These are phyloP conservation scores for Phallusia fumigata DNA, from an alignment of 23 tunicate species.

Conservation along the genomic window DNA sequence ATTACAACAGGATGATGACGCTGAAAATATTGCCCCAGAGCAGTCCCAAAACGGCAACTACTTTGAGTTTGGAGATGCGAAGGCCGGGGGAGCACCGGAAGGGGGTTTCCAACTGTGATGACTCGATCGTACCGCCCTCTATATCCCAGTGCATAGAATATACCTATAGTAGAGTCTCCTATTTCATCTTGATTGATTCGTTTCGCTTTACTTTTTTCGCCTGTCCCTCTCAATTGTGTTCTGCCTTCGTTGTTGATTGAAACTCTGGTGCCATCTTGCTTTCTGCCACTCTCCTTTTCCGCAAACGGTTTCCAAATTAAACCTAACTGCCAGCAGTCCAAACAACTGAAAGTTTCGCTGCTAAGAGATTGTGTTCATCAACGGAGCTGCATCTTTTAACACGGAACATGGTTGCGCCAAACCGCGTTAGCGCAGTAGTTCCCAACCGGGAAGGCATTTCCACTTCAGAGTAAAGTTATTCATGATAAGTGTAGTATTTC, in stretches of 20 bases:
- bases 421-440: too few species aligned
- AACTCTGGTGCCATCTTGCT: background rate
- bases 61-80: slow-evolving; percentile 41
- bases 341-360: too few species aligned
- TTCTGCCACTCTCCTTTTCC: background rate
- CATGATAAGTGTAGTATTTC: too few species aligned
- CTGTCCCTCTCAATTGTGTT: background rate
- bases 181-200: background rate
- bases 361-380: too few species aligned
- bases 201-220: background rate
- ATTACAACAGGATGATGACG: slow-evolving; percentile 40
- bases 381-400: too few species aligned
- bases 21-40: slow-evolving; percentile 56
- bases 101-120: slow-evolving; percentile 29
- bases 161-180: too few species aligned
- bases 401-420: too few species aligned
- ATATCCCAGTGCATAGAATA: too few species aligned
- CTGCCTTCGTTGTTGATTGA: background rate
- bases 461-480: too few species aligned
- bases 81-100: slow-evolving; percentile 19
- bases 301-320: slow-evolving; percentile 5
- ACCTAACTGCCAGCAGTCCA: background rate
- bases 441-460: too few species aligned
- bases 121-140: background rate
- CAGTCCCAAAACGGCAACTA: slow-evolving; percentile 26